Evolutionary conservation across 2,797 vertebrate species (phyloP), one percentile per base, ranked within the genome.

Genomic region (Lithobates sylvaticus): DNA sequence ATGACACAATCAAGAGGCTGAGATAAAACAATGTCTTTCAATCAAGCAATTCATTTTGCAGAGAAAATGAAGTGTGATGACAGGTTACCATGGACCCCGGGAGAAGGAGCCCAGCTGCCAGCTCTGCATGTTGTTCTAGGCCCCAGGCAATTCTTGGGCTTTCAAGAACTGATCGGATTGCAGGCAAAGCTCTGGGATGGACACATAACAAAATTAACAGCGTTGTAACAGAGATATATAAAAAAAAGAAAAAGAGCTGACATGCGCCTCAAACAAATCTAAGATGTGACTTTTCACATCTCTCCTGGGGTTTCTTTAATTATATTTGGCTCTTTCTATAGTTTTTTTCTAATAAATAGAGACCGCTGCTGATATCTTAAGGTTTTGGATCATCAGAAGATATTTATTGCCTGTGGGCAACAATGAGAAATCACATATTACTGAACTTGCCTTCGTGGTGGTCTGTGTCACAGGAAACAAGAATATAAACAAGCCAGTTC

Each of bases 11-110:
- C 73, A 69, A 10, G 58, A 84, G 81, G 27, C 29, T 77, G 54
- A 32, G 50, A 86, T 61, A 81, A 0, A 84, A 26, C 74, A 61
- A 50, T 61, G 86, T 83, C 81, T 87, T 84, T 83, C 86, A 79
- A 87, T 83, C 86, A 87, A 67, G 81, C 81, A 87, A 87, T 87
- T 87, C 86, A 84, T 87, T 84, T 84, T 80, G 32, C 44, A 67
- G 76, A 89, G 32, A 44, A 67, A 87, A 26, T 82, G 73, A 23
- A 89, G 82, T 36, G 70, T 58, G 39, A 26, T 88, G 85, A 71
- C 10, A 88, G 44, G 85, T 78, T 68, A 65, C 32, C 84, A 84
- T 70, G 39, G 8, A 88, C 0, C 78, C 83, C 27, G 84, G 23
- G 29, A 83, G 36, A 65, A 69, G 65, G 78, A 64, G 74, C 54